Evolutionary conservation across 1,140 invertebrate genomes (phyloP).

Genomic region (Dryas iulia): DNA sequence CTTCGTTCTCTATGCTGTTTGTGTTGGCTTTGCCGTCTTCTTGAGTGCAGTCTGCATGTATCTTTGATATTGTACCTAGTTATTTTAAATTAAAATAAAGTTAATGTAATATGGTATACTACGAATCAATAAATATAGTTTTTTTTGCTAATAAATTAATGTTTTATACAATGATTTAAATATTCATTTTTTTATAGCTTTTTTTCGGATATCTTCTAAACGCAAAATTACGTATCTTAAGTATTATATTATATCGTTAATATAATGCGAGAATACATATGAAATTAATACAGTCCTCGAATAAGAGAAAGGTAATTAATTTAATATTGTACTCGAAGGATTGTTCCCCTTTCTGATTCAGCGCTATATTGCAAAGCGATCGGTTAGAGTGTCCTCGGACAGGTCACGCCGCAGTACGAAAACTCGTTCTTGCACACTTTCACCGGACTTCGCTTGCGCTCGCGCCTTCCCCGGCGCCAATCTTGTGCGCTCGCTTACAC

Average conservation of each 20-base stretch:
- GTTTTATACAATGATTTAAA: too few species aligned
- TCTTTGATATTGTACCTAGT: slow-evolving; percentile 7
- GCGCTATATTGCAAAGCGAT: slow-evolving; percentile 50
- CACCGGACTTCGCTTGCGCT: slow-evolving; percentile 62
- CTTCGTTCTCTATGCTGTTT: slow-evolving; percentile 51
- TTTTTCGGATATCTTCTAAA: too few species aligned
- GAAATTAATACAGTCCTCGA: too few species aligned
- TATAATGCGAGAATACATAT: too few species aligned
- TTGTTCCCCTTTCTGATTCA: slow-evolving; percentile 43
- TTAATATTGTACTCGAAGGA: neutral
- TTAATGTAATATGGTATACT: neutral
- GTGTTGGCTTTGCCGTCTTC: slow-evolving; percentile 29
- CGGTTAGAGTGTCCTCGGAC: slow-evolving; percentile 64
- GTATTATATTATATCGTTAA: too few species aligned
- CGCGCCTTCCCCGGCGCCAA: slow-evolving; percentile 42
- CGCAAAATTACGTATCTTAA: too few species aligned
- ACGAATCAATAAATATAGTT: neutral
- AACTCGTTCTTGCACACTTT: slow-evolving; percentile 76
- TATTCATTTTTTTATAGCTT: too few species aligned
- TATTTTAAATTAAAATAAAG: neutral
- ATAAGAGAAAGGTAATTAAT: neutral
- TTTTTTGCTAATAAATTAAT: neutral
- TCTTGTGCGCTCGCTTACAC: slow-evolving; percentile 54
- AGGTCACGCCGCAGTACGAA: slow-evolving; percentile 67
- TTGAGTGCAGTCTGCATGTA: slow-evolving; percentile 13